These are phyloP conservation scores for Lota lota DNA, from an alignment of 2,113 vertebrate species.

Conservation along the genomic window DNA sequence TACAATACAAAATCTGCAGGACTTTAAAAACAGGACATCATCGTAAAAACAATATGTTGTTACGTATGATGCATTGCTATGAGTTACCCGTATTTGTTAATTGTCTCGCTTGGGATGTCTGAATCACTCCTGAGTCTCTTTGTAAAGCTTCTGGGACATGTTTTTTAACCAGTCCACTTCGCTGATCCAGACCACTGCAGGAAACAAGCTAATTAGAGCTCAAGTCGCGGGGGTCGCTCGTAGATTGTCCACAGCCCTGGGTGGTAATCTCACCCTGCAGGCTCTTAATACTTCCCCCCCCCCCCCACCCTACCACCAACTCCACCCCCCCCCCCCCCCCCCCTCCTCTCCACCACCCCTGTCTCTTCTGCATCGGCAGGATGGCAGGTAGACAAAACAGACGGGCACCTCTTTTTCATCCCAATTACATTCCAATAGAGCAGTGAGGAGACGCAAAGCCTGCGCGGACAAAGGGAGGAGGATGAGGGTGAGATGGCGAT, in stretches of 20 bases:
- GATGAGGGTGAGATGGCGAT: conserved; percentile 65
- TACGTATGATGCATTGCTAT: too few species aligned
- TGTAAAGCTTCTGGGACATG: neutral
- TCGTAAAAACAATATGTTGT: too few species aligned
- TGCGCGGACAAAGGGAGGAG: conserved; percentile 52
- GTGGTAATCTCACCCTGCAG: conserved; percentile 33
- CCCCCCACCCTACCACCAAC: neutral
- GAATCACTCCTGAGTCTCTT: too few species aligned
- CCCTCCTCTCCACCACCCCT: neutral
- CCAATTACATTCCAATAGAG: conserved; percentile 66
- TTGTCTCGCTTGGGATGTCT: too few species aligned
- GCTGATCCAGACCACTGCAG: neutral
- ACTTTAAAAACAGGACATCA: too few species aligned
- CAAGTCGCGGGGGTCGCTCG: conserved; percentile 14
- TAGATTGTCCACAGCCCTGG: conserved; percentile 31
- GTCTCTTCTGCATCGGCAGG: conserved; percentile 42
- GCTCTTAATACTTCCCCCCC: conserved; percentile 37
- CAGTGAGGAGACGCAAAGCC: conserved; percentile 41
- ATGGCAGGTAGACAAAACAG: conserved; percentile 61
- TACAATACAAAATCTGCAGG: too few species aligned
- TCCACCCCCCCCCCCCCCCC: too few species aligned
- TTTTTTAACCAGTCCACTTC: neutral
- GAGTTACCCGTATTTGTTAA: too few species aligned
- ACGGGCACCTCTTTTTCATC: conserved; percentile 48
- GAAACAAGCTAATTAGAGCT: conserved; percentile 35